These are phyloP conservation scores for Mormyrus lacerda DNA, from an alignment of 2,113 vertebrate genomes.

Conservation along the genomic window DNA sequence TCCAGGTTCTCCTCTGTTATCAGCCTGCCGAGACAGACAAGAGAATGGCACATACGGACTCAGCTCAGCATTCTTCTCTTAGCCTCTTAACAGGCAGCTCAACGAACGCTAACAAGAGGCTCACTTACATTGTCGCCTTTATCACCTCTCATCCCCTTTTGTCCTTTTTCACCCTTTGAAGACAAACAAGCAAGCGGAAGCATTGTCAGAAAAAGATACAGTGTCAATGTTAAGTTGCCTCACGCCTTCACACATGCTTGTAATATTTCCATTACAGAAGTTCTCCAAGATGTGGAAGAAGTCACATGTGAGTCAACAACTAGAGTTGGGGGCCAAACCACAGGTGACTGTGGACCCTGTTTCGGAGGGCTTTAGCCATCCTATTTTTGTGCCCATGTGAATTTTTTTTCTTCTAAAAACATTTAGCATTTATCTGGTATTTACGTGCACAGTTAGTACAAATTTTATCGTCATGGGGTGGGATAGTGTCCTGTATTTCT, in stretches of 20 bases:
- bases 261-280: neutral
- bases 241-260: neutral
- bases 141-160: neutral
- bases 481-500: neutral
- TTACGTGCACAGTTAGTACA: neutral
- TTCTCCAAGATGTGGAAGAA: neutral
- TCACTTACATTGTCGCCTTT: neutral
- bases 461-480: neutral
- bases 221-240: neutral
- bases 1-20: constrained; percentile 75
- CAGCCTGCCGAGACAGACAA: constrained; percentile 45
- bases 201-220: neutral
- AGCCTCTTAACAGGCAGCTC: neutral
- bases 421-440: neutral
- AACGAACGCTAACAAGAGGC: neutral
- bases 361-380: neutral
- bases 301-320: neutral
- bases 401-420: neutral
- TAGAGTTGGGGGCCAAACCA: neutral
- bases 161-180: neutral
- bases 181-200: neutral
- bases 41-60: neutral
- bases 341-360: neutral
- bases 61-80: neutral
- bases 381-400: neutral